Conservation (phyloP, 53 echinoderm and acorn worm species). For the Paelopatides confundens region DNA sequence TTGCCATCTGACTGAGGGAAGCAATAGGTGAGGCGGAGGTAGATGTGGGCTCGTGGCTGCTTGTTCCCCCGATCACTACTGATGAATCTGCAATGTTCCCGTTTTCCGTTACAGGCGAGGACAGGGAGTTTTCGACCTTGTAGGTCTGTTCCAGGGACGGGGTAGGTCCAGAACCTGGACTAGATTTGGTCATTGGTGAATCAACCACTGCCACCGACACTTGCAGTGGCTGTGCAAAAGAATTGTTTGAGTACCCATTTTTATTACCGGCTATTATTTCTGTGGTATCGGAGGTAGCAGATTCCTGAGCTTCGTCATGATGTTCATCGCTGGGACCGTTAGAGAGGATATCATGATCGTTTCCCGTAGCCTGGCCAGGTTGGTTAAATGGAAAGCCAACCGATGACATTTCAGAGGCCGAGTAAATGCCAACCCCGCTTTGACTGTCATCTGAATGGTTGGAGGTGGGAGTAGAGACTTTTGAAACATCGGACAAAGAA, state of each 20-base stretch:
- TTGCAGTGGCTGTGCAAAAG: constrained; percentile 12
- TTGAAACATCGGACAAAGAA: constrained; percentile 17
- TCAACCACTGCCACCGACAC: constrained; percentile 9
- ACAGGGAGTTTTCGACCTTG: not conserved
- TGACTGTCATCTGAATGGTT: constrained; percentile 57
- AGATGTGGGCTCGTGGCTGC: constrained; percentile 17
- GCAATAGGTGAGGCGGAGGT: constrained; percentile 58
- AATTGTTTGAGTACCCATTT: constrained; percentile 37
- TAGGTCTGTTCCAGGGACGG: constrained; percentile 28
- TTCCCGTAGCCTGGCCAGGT: not conserved
- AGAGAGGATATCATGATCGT: constrained; percentile 2
- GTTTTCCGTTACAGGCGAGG: constrained; percentile 18
- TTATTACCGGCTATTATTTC: constrained; percentile 30
- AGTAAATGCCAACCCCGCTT: constrained; percentile 57
- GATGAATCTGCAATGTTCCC: constrained; percentile 21
- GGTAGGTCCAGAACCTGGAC: constrained; percentile 17
- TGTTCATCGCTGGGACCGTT: constrained; percentile 39
- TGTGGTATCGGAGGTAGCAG: constrained; percentile 43
- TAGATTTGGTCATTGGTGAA: constrained; percentile 1
- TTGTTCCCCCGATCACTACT: not conserved
- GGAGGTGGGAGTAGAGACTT: constrained; percentile 42
- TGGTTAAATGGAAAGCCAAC: constrained; percentile 30
- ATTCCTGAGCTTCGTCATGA: constrained; percentile 48
- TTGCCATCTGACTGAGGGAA: constrained; percentile 70
- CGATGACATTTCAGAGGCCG: constrained; percentile 24